A percentile compares a stretch with the other conserved stretches of the same genome.
These are phyloP conservation scores for Plagodis dolabraria DNA, from an alignment of 2,888 invertebrate genomes.

Conservation along the genomic window DNA sequence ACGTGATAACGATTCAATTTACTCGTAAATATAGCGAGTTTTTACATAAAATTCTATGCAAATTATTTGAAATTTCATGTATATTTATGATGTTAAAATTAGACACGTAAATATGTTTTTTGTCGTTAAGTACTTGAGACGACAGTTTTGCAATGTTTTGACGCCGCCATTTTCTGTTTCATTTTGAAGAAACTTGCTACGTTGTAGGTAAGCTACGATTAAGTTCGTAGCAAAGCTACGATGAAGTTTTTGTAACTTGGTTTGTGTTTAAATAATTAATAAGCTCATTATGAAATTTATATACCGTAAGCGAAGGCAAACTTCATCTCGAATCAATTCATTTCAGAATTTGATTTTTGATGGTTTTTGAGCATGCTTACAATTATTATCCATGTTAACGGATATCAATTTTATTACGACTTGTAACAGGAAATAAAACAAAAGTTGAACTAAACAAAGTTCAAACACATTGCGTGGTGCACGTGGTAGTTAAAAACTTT, in stretches of 20 bases:
- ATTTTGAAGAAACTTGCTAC: slow-evolving; percentile 4
- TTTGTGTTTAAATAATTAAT: too few relatives aligned
- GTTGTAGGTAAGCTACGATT: neutral
- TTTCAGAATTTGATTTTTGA: too few relatives aligned
- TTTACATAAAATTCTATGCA: neutral
- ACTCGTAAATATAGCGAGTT: slow-evolving; percentile 2
- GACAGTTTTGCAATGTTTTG: slow-evolving; percentile 1
- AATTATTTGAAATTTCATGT: slow-evolving; percentile 1
- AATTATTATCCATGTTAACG: too few relatives aligned
- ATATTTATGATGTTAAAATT: neutral
- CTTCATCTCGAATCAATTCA: too few relatives aligned
- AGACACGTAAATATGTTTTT: neutral
- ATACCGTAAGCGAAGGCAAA: too few relatives aligned
- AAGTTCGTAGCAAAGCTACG: slow-evolving; percentile 12
- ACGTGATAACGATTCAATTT: slow-evolving; percentile 28
- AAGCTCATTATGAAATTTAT: too few relatives aligned
- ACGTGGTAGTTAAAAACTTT: too few relatives aligned
- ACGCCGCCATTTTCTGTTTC: neutral
- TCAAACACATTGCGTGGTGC: too few relatives aligned
- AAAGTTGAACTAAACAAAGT: too few relatives aligned
- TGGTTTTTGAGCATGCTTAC: too few relatives aligned
- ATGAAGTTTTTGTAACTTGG: neutral
- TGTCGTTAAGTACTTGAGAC: neutral
- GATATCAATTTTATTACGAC: too few relatives aligned
- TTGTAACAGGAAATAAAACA: too few relatives aligned